phyloP scores from a whole-genome alignment of 2,888 invertebrate genomes.

The Drosophila imparisetae region DNA sequence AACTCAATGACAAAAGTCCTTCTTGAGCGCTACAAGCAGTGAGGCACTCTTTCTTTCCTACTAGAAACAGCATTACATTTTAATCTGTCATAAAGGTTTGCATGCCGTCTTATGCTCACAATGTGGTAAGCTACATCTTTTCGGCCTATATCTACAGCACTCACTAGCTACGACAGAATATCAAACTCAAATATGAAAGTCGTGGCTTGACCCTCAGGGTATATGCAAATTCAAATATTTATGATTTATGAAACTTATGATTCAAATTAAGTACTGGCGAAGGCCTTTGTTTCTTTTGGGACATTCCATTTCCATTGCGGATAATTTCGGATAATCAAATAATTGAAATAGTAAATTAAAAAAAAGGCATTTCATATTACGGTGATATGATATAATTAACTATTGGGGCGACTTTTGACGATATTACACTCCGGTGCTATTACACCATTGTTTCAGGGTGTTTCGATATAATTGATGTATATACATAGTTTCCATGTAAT shows the following conservation, averaged over 20 bases:
- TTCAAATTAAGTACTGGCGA: background rate
- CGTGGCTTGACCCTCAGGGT: conserved; percentile 64
- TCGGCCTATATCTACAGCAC: conserved; percentile 74
- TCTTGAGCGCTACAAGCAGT: conserved; percentile 13
- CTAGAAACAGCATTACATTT: no score
- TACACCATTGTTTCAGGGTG: background rate
- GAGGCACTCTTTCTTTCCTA: conserved; percentile 11
- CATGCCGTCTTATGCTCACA: conserved; percentile 75
- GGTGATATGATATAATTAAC: background rate
- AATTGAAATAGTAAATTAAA: no score
- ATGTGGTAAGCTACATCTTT: conserved; percentile 78
- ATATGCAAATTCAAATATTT: conserved; percentile 2
- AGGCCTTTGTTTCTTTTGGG: conserved; percentile 71
- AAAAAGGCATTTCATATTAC: background rate
- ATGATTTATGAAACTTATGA: no score
- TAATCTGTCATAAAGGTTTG: conserved; percentile 63
- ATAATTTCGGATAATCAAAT: conserved; percentile 67
- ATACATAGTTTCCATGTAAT: conserved; percentile 14
- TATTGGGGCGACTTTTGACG: background rate
- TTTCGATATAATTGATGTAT: conserved; percentile 2
- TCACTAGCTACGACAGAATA: conserved; percentile 67
- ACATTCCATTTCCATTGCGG: conserved; percentile 64
- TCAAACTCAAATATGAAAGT: conserved; percentile 60
- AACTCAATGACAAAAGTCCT: background rate
- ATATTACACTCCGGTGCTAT: background rate